A percentile compares a stretch with the other conserved stretches of the same genome.
These are phyloP conservation scores for Timema podura DNA, from an alignment of 2,888 invertebrate species.

Conservation along the genomic window DNA sequence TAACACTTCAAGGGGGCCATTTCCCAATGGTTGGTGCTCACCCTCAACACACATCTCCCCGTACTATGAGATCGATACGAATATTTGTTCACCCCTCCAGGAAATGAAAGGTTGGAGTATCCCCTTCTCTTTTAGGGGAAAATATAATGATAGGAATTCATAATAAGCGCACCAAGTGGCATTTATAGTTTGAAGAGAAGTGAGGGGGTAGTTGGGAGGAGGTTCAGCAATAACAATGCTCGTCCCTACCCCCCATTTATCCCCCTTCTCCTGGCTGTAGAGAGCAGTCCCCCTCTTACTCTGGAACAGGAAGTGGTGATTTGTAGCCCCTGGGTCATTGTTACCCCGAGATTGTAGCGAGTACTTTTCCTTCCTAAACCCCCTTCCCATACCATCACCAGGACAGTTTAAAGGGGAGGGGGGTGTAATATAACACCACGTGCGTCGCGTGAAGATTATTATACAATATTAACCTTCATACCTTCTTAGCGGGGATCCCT, in stretches of 20 bases:
- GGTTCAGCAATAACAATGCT: slow-evolving; percentile 15
- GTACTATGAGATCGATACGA: slow-evolving; percentile 8
- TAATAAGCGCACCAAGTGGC: slow-evolving; percentile 15
- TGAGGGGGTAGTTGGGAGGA: neutral
- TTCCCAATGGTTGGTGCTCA: neutral
- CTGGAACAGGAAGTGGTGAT: neutral
- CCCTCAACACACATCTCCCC: neutral
- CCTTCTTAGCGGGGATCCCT: too few species aligned
- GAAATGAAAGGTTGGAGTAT: slow-evolving; percentile 15
- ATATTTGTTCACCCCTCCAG: neutral
- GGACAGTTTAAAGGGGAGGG: too few species aligned
- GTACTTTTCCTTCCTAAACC: too few species aligned
- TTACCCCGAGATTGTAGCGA: too few species aligned
- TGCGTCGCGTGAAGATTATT: too few species aligned
- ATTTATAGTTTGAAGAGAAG: neutral
- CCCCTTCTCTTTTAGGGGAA: neutral
- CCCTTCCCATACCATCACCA: too few species aligned
- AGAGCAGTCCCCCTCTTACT: neutral
- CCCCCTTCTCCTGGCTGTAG: too few species aligned
- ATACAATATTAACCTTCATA: too few species aligned
- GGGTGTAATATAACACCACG: too few species aligned
- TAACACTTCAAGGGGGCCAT: too few species aligned
- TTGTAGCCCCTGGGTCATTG: too few species aligned
- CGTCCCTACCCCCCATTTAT: too few species aligned
- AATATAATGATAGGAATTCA: slow-evolving; percentile 16